These are phyloP conservation scores for Irena cyanogastra DNA, from an alignment of 2,113 vertebrate species.

Conservation along the genomic window DNA sequence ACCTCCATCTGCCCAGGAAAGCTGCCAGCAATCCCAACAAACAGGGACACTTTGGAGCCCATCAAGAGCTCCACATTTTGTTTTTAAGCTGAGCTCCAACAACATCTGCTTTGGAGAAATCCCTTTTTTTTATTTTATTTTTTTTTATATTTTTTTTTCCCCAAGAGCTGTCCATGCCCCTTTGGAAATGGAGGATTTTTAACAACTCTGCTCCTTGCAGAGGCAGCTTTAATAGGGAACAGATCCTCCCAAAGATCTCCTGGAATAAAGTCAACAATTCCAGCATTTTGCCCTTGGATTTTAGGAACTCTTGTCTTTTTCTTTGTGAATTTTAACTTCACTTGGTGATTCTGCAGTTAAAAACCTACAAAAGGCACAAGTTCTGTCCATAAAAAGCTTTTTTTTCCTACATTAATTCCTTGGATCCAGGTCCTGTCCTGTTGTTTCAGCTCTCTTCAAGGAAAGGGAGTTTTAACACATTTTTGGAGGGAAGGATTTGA, in stretches of 20 bases:
- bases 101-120: constrained; percentile 1
- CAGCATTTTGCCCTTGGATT: background rate
- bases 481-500: background rate
- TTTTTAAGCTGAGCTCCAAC: background rate
- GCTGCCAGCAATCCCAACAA: constrained; percentile 6
- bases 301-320: background rate
- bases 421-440: background rate
- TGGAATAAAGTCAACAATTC: background rate
- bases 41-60: background rate
- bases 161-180: background rate
- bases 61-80: background rate
- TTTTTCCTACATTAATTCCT: background rate
- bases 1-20: constrained; percentile 26
- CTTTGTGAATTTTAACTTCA: background rate
- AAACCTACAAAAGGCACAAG: background rate
- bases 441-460: background rate
- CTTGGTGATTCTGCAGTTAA: background rate
- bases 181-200: background rate
- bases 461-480: background rate
- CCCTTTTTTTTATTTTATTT: background rate
- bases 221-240: background rate
- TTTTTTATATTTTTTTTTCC: background rate
- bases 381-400: background rate
- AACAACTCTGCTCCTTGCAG: background rate
- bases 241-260: background rate